phyloP scores from a whole-genome alignment of 1,140 invertebrate species.

The Drosophila busckii region DNA sequence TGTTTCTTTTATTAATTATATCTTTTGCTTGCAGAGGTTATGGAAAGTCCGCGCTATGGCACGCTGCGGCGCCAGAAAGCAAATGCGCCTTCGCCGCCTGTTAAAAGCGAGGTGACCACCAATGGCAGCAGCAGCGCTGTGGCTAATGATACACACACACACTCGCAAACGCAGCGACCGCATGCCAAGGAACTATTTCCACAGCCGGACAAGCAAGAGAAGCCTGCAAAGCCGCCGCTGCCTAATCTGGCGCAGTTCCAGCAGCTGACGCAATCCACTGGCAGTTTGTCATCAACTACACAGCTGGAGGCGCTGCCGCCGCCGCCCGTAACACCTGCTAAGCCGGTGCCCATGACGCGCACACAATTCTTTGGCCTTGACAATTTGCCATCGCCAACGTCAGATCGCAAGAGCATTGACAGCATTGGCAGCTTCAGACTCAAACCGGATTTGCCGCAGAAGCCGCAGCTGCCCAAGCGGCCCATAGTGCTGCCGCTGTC shows the following conservation, averaged over 20 bases:
- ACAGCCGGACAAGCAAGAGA: conserved; percentile 47
- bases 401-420: conserved; percentile 68
- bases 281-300: conserved; percentile 24
- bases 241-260: conserved; percentile 65
- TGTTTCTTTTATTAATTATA: neutral
- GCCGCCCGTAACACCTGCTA: conserved; percentile 54
- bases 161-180: conserved; percentile 46
- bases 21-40: conserved; percentile 40
- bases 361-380: conserved; percentile 75
- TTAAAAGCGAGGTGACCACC: conserved; percentile 35
- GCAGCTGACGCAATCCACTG: conserved; percentile 4
- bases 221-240: conserved; percentile 66
- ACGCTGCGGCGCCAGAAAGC: conserved; percentile 66
- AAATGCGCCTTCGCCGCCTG: conserved; percentile 64
- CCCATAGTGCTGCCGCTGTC: conserved; percentile 52
- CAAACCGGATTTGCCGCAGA: conserved; percentile 73
- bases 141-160: too few relatives aligned
- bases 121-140: conserved; percentile 52
- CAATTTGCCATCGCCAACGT: conserved; percentile 67
- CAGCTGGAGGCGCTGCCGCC: conserved; percentile 51
- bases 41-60: conserved; percentile 72
- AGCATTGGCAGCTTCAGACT: conserved; percentile 64
- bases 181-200: conserved; percentile 69
- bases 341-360: conserved; percentile 73
- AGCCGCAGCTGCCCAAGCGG: conserved; percentile 66